Base-by-base conservation (phyloP, 1,140 invertebrate species). In the Cylas formicarius region DNA sequence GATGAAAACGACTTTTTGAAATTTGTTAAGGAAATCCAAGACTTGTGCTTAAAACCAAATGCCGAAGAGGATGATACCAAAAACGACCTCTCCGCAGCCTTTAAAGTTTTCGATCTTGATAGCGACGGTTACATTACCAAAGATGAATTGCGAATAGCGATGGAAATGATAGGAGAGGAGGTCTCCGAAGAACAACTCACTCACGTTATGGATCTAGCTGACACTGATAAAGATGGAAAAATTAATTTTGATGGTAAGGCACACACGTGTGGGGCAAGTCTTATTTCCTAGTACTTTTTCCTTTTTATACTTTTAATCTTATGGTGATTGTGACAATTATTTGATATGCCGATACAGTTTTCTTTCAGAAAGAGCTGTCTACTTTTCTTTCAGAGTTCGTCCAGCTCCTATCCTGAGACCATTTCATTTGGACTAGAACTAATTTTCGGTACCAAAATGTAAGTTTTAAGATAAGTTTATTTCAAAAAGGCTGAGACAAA, bases 91-190 rank as follows among this genome's bases (percentile, higher is more conserved):
- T 71, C 82, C 49, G 82, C 82, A 19, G 83, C 83, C 46, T 86
- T 86, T 67, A 73, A 78, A 59, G 82, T 86, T 35, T 85, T 86
- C 62, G 83, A 86, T 66, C 73, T 80, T 34, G 82, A 86, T 58
- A 73, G 76, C 50, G 83, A 85, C 64, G 82, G 82, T 2, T 86
- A 77, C 59, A 85, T 86, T 56, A 83, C 81, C 24, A 71, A 79
- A 60, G 81, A 84, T 59, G 83, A 86, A 67, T 64, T 86, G 22
- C 74, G 76, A 57, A 68, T 73, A 38, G 83, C 82, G 8, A 80
- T 86, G 72, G 81, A 85, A 67, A 79, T 84, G 71, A 85, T 86
- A 55, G 82, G 81, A 22, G 83, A 86, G 66, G 72, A 72, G 3
- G 72, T 84, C 27, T 81, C 81, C 1, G 82, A 85, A 52, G 66